Base-by-base conservation (phyloP, 2,113 vertebrate species). In the Penelope pileata region DNA sequence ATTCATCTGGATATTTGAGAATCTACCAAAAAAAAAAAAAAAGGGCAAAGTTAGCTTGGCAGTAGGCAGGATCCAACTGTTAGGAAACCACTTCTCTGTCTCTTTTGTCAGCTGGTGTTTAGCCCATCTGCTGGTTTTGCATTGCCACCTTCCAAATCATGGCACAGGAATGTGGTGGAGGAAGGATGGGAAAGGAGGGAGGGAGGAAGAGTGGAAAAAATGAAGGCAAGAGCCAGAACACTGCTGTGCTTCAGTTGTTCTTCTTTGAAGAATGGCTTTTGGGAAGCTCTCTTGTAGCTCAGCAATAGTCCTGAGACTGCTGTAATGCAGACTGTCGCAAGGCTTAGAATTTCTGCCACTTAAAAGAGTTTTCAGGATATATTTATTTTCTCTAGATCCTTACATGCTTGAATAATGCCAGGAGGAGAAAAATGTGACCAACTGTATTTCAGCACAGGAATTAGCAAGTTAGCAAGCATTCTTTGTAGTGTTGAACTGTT, bases 41-140 rank as follows among this genome's bases (percentile, higher is more conserved):
- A 30, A 18, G n/a, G 83, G 38, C 62, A 30, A 83, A 77, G 27
- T 79, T 56, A 83, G 1, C 5, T 1, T 79, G 70, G 58, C 78
- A 80, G 34, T 66, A 79, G 42, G 68, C 59, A 86, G 74, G 66
- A 88, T 40, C 43, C 43, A 89, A 5, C 56, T 4, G 5, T 86
- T 70, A 62, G 83, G 54, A 90, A 95, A 24, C 6, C 36, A 83
- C 72, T 26, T 88, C 82, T 54, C 0, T 0, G 19, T 87, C 79
- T 34, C 58, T 62, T n/a, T 87, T 90, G 48, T 91, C 90, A 95
- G 70, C 51, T 87, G 19, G 9, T 69, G 30, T 80, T 93, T 62
- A 80, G 53, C 59, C 90, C 79, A 74, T 93, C 85, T 94, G 70
- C 70, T 86, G 40, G 42, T 13, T 96, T 93, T 90, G 24, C 73